Conservation (phyloP, 2,797 vertebrate genomes). For the Aulostomus chinensis region DNA sequence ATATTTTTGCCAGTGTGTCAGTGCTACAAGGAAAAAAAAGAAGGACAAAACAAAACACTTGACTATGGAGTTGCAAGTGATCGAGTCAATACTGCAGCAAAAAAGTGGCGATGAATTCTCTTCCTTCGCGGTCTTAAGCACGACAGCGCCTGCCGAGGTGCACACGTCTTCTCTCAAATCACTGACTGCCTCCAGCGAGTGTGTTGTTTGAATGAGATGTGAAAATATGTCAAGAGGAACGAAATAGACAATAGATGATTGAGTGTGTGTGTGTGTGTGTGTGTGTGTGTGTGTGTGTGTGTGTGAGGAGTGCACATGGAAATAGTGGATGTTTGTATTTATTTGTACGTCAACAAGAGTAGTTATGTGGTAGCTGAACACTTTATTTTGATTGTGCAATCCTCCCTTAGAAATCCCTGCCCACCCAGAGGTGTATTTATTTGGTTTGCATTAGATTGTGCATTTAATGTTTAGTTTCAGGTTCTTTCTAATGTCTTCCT, state of each 20-base stretch:
- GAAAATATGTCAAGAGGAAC: conserved; percentile 18
- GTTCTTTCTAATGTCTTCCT: conserved; percentile 64
- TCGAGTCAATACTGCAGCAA: conserved; percentile 22
- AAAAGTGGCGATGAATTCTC: conserved; percentile 25
- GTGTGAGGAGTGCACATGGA: conserved; percentile 50
- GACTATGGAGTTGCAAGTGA: conserved; percentile 29
- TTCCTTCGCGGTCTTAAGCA: conserved; percentile 47
- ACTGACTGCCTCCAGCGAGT: conserved; percentile 61
- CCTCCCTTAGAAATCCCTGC: conserved; percentile 55
- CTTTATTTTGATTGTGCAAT: conserved; percentile 82
- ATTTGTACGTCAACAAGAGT: conserved; percentile 61
- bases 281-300: too few species aligned
- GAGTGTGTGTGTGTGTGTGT: conserved; percentile 47
- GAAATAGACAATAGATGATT: conserved; percentile 35
- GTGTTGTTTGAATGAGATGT: conserved; percentile 54
- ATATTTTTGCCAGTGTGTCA: conserved; percentile 20
- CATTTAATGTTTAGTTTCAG: conserved; percentile 71
- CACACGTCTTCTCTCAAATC: conserved; percentile 48
- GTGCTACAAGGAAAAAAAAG: conserved; percentile 19
- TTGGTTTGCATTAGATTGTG: conserved; percentile 71
- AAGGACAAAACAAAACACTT: too few species aligned
- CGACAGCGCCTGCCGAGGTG: conserved; percentile 47
- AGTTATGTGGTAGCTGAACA: conserved; percentile 58
- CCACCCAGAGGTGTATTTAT: conserved; percentile 80
- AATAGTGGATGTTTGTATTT: conserved; percentile 67